Conservation (phyloP, 2,797 vertebrate species). For the Argyrosomus regius region DNA sequence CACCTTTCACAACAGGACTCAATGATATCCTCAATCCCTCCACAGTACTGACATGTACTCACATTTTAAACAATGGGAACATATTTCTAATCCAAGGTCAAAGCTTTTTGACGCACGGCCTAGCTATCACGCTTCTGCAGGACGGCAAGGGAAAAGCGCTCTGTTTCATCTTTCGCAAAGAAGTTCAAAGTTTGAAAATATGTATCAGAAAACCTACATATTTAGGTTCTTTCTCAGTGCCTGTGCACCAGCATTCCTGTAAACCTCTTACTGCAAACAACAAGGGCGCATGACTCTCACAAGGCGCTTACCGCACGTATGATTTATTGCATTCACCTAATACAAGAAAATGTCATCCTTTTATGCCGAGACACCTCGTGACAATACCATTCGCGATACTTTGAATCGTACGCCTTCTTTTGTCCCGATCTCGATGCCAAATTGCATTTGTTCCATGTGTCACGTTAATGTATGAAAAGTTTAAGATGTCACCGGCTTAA, state of each 20-base stretch:
- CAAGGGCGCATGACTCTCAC: conserved; percentile 17
- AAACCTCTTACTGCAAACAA: conserved; percentile 47
- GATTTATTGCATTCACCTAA: conserved; percentile 70
- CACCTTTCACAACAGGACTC: conserved; percentile 29
- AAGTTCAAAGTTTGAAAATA: background rate
- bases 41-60: conserved; percentile 16
- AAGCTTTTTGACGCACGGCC: conserved; percentile 26
- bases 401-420: conserved; percentile 65
- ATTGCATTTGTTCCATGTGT: conserved; percentile 86
- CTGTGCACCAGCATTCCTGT: conserved; percentile 1
- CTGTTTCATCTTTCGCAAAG: background rate
- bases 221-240: background rate
- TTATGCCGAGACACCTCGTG: conserved; percentile 61
- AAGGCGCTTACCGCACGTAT: conserved; percentile 34
- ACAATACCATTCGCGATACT: conserved; percentile 63
- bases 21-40: conserved; percentile 18
- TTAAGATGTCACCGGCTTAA: conserved; percentile 83
- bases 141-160: conserved; percentile 6
- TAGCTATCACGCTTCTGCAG: conserved; percentile 33
- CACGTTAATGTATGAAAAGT: conserved; percentile 84
- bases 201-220: background rate
- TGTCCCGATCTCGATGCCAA: conserved; percentile 67
- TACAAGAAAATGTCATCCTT: conserved; percentile 66
- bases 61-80: conserved; percentile 38
- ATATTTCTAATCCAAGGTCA: conserved; percentile 55